Evolutionary conservation across 2,113 vertebrate genomes (phyloP), one percentile per base, ranked within the genome.

Genomic region (Saguinus imperator): DNA sequence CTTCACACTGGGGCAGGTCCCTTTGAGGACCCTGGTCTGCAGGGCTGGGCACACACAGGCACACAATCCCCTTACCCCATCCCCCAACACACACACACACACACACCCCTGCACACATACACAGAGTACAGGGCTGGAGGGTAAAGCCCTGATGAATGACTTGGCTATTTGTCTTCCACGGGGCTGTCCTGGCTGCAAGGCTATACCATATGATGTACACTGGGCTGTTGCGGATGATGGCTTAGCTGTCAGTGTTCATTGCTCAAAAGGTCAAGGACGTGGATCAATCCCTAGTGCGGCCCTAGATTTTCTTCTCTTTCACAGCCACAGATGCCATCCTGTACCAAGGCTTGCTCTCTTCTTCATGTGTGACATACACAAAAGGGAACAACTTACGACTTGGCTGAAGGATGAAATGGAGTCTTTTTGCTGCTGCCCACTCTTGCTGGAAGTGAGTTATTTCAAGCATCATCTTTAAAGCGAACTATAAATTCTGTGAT

Each of bases 1-100:
- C 97, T 98, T 98, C 93, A 77, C 85, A 48, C 84, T 40, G n/a
- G 79, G 86, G 61, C 91, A 93, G 87, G 52, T 89, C 96, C 75
- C 68, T 91, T 70, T 66, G 91, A 96, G 84, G 91, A 97, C 82
- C 81, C 84, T 92, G 52, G 85, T 80, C 52, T 57, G n/a, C 58
- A 77, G 91, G 88, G 83, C 94, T 91, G 68, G 91, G 91, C 64
- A 55, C 72, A 95, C 91, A 57, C 50, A 81, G 76, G 50, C 82
- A 3, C 57, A 5, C 21, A 66, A 8, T 35, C n/a, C 80, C 20
- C 45, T 75, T 9, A 20, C 37, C 29, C 52, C 8, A 68, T 4
- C 16, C 40, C 45, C 7, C 8, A 9, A 10, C 16, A 7, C 23
- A 75, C 66, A 13, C 79, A 72, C 37, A 43, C 13, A 45, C 80